Base-by-base conservation (phyloP, 2,113 vertebrate species). In the Mustela nigripes region DNA sequence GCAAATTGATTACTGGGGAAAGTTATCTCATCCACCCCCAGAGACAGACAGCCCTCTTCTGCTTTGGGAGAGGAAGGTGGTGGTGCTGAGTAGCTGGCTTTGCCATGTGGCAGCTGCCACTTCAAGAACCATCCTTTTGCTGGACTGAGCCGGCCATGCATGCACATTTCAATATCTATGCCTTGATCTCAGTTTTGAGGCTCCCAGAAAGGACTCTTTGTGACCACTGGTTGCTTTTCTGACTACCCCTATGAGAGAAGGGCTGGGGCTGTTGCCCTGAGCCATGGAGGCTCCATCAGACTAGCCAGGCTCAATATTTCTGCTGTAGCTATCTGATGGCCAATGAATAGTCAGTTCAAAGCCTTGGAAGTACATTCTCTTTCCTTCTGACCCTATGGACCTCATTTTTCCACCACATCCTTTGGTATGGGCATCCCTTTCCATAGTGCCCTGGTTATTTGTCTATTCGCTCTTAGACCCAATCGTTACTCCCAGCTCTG, bases 1-100 rank as follows among this genome's bases (percentile, higher is more conserved):
- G 96, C 78, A 96, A 96, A 97, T 82, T 69, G 94, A 98, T 96
- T 91, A 88, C 81, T 92, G 48, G 31, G 11, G 63, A 31, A 91
- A 74, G 76, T 39, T 74, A 92, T 85, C 79, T 7, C 65, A 10
- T 15, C 19, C 9, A 7, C 1, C 63, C 19, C 74, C 69, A 50
- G 73, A 73, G 63, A 69, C 11, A 8, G 48, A 36, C 56, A 12
- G 5, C 89, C n/a, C 26, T n/a, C 31, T 24, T 36, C 33, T 15
- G 16, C 4, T 79, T 83, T 3, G 24, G n/a, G 24, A 63, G 11
- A n/a, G 26, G 21, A n/a, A 22, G 14, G 28, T 19, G 5, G 16
- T 60, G 39, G 28, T 9, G 19, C 14, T 9, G 10, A 73, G 22
- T 2, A 50, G 79, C 45, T 36, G 69, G 39, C 11, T 26, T 69